These are phyloP conservation scores for Fulmarus glacialis DNA, from an alignment of 2,113 vertebrate species.

Conservation along the genomic window DNA sequence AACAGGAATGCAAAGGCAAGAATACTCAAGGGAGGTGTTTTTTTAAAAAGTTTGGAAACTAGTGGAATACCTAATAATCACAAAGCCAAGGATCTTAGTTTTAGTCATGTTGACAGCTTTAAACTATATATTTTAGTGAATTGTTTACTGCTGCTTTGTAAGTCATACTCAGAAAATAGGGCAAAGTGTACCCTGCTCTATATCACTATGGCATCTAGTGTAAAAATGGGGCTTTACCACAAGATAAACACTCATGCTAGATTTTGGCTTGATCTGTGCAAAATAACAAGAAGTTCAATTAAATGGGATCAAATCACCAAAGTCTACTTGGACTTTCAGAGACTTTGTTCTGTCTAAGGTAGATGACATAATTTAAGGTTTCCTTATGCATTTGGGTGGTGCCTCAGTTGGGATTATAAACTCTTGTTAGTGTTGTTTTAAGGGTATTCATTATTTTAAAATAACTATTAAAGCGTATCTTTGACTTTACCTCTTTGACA, in stretches of 20 bases:
- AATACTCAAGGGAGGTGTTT: neutral
- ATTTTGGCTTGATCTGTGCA: neutral
- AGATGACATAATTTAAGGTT: neutral
- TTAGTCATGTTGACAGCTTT: neutral
- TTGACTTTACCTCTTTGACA: neutral
- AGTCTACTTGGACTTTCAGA: neutral
- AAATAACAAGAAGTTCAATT: neutral
- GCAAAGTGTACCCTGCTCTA: neutral
- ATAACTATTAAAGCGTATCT: accelerated
- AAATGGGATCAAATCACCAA: neutral
- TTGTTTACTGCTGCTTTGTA: neutral
- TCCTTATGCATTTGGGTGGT: neutral
- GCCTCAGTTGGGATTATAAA: neutral
- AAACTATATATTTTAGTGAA: neutral
- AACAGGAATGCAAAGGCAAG: neutral
- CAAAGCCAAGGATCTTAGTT: neutral
- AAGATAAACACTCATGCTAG: neutral
- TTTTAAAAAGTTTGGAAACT: neutral
- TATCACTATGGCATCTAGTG: neutral
- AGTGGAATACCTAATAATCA: neutral
- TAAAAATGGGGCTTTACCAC: neutral
- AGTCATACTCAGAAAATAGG: neutral
- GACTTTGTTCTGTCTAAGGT: neutral
- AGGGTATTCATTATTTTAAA: neutral
- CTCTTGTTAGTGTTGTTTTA: neutral